phyloP scores from a whole-genome alignment of 2,113 vertebrate genomes.

The Callorhinus ursinus region DNA sequence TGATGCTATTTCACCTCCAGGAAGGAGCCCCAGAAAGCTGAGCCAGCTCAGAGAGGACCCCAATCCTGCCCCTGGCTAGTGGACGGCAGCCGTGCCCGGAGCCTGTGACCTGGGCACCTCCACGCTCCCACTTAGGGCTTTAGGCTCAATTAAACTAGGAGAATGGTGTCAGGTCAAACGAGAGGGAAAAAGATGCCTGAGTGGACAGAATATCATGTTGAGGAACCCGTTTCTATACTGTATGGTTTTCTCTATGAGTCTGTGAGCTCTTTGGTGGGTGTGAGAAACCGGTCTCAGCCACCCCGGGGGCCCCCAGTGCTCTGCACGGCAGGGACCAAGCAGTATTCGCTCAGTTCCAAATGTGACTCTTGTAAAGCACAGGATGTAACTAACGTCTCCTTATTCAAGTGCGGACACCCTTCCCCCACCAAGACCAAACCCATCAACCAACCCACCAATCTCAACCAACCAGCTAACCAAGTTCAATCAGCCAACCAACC shows the following conservation, averaged over 20 bases:
- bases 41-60: too few relatives aligned
- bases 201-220: rapidly evolving
- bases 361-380: not conserved
- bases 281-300: not conserved
- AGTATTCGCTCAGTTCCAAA: not conserved
- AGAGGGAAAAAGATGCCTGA: not conserved
- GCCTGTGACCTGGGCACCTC: rapidly evolving
- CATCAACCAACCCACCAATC: not conserved
- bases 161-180: rapidly evolving
- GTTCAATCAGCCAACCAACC: not conserved
- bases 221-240: rapidly evolving
- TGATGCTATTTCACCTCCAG: too few relatives aligned
- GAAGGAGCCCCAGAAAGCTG: not conserved
- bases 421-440: not conserved
- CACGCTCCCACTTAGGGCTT: rapidly evolving
- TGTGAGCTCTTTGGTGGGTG: not conserved
- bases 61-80: rapidly evolving
- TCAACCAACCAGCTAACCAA: too few relatives aligned
- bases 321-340: rapidly evolving
- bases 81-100: not conserved
- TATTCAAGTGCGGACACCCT: rapidly evolving
- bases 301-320: rapidly evolving
- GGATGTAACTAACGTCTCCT: not conserved
- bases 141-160: too few relatives aligned
- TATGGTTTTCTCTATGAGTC: not conserved